Base-by-base conservation (phyloP, 1,140 invertebrate genomes). In the Platyura marginata region DNA sequence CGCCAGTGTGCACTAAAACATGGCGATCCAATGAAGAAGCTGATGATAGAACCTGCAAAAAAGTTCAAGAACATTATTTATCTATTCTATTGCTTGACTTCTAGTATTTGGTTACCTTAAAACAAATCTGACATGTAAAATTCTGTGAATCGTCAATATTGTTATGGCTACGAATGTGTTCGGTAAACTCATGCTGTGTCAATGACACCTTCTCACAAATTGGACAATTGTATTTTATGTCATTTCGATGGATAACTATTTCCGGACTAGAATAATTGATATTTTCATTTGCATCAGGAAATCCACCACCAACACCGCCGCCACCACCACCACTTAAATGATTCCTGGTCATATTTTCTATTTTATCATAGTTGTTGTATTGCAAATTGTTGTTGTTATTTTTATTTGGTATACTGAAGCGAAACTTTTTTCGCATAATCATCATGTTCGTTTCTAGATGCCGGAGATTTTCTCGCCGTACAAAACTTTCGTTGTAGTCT, bases 1-100 rank as follows among this genome's bases (percentile, higher is more conserved):
- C 78, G 2, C 77, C 77, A 2, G 77, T 79, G 53, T 85, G 81
- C 0, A 81, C 74, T 21, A 84, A 54, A 44, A 81, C 72, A 62
- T 86, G 81, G 1, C 79, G 66, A 50, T 84, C 79, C 48, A 83
- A 56, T 32, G 81, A 86, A 45, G 77, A 81, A 39, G 79, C 74
- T 1, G 82, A 87, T 50, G 79, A 81, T 3, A 87, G 61, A 4
- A 71, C 65, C 52, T 72, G 65, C n/a, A n/a, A n/a, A n/a, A n/a
- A n/a, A n/a, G n/a, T n/a, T n/a, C n/a, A n/a, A n/a, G n/a, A n/a
- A n/a, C n/a, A n/a, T n/a, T n/a, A n/a, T n/a, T n/a, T n/a, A n/a
- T n/a, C n/a, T n/a, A n/a, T n/a, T n/a, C n/a, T n/a, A 2, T 20
- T 3, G 34, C 23, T n/a, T n/a, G n/a, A n/a, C n/a, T n/a, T n/a